These are phyloP conservation scores for Alitta virens DNA, from an alignment of 2,888 invertebrate genomes.

Conservation along the genomic window DNA sequence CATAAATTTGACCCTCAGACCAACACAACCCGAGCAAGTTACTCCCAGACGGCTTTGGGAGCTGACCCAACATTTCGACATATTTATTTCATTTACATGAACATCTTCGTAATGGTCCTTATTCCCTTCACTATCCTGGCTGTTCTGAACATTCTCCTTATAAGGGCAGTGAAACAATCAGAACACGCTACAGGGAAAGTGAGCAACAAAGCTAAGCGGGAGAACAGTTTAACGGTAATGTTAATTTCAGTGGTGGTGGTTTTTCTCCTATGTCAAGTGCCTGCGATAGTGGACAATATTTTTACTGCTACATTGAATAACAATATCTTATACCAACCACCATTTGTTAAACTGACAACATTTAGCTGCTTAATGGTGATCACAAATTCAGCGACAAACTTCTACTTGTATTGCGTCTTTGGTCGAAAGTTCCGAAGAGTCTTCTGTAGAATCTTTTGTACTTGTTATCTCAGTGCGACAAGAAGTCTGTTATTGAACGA, in stretches of 20 bases:
- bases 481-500: background rate
- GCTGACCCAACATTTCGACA: slow-evolving; percentile 38
- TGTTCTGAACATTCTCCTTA: slow-evolving; percentile 48
- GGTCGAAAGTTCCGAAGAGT: slow-evolving; percentile 48
- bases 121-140: slow-evolving; percentile 47
- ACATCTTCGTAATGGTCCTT: slow-evolving; percentile 50
- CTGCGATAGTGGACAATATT: slow-evolving; percentile 51
- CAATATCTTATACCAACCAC: slow-evolving; percentile 20
- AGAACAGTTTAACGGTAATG: slow-evolving; percentile 95
- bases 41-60: slow-evolving; percentile 41
- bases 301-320: slow-evolving; percentile 38
- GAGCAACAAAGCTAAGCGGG: slow-evolving; percentile 61
- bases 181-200: slow-evolving; percentile 35
- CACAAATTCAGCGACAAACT: slow-evolving; percentile 50
- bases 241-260: slow-evolving; percentile 91
- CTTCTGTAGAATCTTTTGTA: slow-evolving; percentile 27
- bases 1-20: slow-evolving; percentile 3
- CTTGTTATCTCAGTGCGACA: background rate
- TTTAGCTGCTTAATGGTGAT: slow-evolving; percentile 46
- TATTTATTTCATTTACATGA: slow-evolving; percentile 50
- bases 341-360: slow-evolving; percentile 38
- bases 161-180: slow-evolving; percentile 45
- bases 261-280: slow-evolving; percentile 74
- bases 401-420: slow-evolving; percentile 49
- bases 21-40: slow-evolving; percentile 33